Base-by-base conservation (phyloP, 1,140 invertebrate species). In the Diabrotica virgifera region DNA sequence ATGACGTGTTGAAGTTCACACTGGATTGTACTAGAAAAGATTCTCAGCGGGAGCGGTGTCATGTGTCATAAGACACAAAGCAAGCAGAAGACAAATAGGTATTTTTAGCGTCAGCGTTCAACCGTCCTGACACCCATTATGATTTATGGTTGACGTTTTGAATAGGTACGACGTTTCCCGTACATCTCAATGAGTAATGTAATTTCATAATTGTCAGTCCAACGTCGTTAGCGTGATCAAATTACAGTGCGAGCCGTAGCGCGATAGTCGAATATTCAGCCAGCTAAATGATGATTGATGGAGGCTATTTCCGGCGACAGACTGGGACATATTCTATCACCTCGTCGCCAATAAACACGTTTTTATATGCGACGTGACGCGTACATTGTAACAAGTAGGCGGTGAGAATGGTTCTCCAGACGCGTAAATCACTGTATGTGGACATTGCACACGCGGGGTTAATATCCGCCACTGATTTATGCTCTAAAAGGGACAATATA, bases 381-480 rank as follows among this genome's bases (percentile, higher is more conserved):
- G 64, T 67, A 72, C 68, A 72, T 69, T 69, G 74, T 72, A 73
- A 71, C 74, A 74, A 76, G 74, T 74, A 71, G 74, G 73, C 71
- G 75, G 72, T 65, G 70, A 69, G 70, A 75, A 76, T 70, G 74
- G 74, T 72, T 67, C 75, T 75, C 74, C 63, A 75, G 75, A 75
- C 74, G 70, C 75, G 75, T 76, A 76, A 76, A 76, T 76, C 75
- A 75, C 71, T 65, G 68, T 46, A 69, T 72, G 73, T 72, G 75
- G 74, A 75, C 75, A 77, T 76, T 75, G 71, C 75, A 77, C 74
- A 73, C 75, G 68, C 73, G 75, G 73, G 75, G 72, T 77, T 77
- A 75, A 76, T 77, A 77, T 74, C 69, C 71, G n/a, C 71, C 67
- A 70, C 70, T 74, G 74, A 77, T 76, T 75, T 77, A 77, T 75